Evolutionary conservation across 2,113 vertebrate genomes (phyloP).

Genomic region (Brachypteracias leptosomus): DNA sequence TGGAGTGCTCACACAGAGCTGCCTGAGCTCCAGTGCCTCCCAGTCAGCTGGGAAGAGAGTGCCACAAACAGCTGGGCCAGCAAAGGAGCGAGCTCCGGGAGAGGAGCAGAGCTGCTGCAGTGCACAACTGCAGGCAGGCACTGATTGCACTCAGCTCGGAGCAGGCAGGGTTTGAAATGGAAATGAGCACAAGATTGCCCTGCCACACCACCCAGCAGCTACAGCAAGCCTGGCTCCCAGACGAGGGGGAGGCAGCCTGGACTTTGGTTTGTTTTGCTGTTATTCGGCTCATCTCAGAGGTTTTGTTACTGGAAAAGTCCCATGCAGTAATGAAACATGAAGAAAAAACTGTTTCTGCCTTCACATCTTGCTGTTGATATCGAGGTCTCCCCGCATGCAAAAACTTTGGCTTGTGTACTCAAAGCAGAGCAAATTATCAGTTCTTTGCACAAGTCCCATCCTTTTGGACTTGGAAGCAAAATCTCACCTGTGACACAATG

Average conservation of each 20-base stretch:
- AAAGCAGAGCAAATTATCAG: neutral
- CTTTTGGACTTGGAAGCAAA: neutral
- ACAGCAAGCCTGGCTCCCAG: conserved; percentile 14
- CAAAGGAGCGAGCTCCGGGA: conserved; percentile 38
- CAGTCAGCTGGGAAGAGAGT: conserved; percentile 25
- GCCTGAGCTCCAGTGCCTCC: neutral
- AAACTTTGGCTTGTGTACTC: neutral
- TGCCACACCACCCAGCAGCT: conserved; percentile 35
- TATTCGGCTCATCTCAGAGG: conserved; percentile 48
- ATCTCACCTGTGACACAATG: accelerated
- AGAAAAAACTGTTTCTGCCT: neutral
- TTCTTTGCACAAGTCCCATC: neutral
- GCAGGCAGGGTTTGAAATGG: conserved; percentile 53
- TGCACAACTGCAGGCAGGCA: conserved; percentile 49
- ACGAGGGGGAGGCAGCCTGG: conserved; percentile 36
- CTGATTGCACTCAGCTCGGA: neutral
- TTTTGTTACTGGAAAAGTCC: conserved; percentile 32
- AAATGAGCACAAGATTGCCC: conserved; percentile 53
- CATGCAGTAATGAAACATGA: neutral
- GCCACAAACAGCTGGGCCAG: conserved; percentile 45
- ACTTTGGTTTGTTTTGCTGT: conserved; percentile 33
- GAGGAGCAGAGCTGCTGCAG: conserved; percentile 49
- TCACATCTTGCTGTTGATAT: neutral
- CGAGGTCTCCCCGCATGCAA: neutral
- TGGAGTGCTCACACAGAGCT: neutral